Conservation (phyloP, 2,888 invertebrate species). For the Teleiodes luculella region DNA sequence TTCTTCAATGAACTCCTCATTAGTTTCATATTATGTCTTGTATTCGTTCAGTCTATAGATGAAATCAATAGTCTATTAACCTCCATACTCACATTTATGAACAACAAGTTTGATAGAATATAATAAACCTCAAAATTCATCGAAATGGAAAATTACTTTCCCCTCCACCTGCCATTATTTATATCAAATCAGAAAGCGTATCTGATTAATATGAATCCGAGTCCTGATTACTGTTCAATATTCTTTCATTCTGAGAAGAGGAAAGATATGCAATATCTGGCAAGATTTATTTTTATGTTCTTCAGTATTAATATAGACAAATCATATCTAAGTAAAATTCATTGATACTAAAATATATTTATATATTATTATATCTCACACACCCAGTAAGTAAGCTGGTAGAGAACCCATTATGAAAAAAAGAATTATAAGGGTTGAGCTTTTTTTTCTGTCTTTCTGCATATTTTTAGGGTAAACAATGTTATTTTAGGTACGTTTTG, state of each 20-base stretch:
- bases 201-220: slow-evolving; percentile 39
- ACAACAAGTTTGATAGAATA: background rate
- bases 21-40: too few relatives aligned
- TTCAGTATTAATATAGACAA: background rate
- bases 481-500: too few relatives aligned
- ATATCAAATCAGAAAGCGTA: slow-evolving; percentile 38
- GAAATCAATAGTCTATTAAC: background rate
- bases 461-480: too few relatives aligned
- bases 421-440: too few relatives aligned
- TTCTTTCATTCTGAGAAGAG: background rate
- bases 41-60: too few relatives aligned
- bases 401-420: too few relatives aligned
- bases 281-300: background rate
- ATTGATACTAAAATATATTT: too few relatives aligned
- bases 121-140: slow-evolving; percentile 30
- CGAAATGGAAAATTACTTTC: slow-evolving; percentile 40
- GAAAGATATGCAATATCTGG: background rate
- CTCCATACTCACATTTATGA: background rate
- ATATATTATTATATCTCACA: too few relatives aligned
- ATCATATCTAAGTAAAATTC: too few relatives aligned
- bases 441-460: too few relatives aligned
- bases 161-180: slow-evolving; percentile 36
- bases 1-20: too few relatives aligned
- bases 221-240: slow-evolving; percentile 27
- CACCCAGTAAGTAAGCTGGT: too few relatives aligned